These are phyloP conservation scores for Philhelius pedissequus DNA, from an alignment of 2,888 invertebrate species.

Conservation along the genomic window DNA sequence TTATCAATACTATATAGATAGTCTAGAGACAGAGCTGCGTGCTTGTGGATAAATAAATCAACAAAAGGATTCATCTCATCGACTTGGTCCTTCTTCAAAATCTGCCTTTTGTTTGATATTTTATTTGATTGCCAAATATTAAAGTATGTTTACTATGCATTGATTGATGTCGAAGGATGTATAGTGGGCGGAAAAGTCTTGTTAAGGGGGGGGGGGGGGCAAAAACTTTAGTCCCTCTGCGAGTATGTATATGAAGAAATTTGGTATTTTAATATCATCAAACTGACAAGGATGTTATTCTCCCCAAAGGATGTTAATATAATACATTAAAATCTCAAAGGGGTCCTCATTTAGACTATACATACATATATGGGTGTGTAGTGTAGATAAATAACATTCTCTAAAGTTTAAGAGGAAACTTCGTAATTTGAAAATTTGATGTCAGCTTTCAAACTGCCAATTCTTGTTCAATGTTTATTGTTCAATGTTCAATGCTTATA, in stretches of 20 bases:
- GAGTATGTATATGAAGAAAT: neutral
- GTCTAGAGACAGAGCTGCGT: slow-evolving; percentile 8
- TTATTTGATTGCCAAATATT: slow-evolving; percentile 58
- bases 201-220: neutral
- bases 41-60: slow-evolving; percentile 30
- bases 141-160: slow-evolving; percentile 51
- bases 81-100: neutral
- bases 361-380: neutral
- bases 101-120: slow-evolving; percentile 38
- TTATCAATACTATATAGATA: too few species aligned
- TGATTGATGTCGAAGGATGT: slow-evolving; percentile 57
- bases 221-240: neutral
- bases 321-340: slow-evolving; percentile 47
- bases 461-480: neutral
- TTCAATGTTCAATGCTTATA: neutral
- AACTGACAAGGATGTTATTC: slow-evolving; percentile 40
- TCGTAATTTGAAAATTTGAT: slow-evolving; percentile 62
- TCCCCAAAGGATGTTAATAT: slow-evolving; percentile 31
- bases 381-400: neutral
- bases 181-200: slow-evolving; percentile 1
- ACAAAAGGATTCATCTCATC: slow-evolving; percentile 20
- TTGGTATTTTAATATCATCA: slow-evolving; percentile 57
- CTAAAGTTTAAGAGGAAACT: slow-evolving; percentile 49
- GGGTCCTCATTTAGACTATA: neutral
- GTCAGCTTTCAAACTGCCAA: slow-evolving; percentile 46